These are phyloP conservation scores for Diacarnus erythraeanus DNA, from an alignment of 37 sponge, comb jelly and placozoan species.

Conservation along the genomic window DNA sequence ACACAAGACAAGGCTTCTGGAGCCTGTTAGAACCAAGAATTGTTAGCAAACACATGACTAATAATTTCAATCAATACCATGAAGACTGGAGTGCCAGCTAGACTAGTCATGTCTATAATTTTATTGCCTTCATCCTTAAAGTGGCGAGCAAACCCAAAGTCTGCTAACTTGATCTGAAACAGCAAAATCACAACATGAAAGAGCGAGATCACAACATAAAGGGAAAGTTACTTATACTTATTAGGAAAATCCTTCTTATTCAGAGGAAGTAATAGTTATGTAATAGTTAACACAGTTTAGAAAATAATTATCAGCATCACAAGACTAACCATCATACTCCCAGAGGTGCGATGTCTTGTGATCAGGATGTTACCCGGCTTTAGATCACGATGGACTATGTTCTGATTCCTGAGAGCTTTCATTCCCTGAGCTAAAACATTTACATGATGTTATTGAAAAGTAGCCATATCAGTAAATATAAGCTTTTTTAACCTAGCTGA, in stretches of 20 bases:
- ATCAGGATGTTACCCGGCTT: conserved; percentile 91
- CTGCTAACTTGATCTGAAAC: conserved; percentile 85
- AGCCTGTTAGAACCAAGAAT: conserved; percentile 62
- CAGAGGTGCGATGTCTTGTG: conserved; percentile 56
- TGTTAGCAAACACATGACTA: background rate
- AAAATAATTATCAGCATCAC: background rate
- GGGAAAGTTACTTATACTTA: no score
- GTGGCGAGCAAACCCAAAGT: conserved; percentile 92
- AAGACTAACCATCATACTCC: conserved; percentile 60
- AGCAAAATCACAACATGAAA: background rate
- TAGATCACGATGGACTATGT: conserved; percentile 88
- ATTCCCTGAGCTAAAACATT: conserved; percentile 70
- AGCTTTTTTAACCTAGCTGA: conserved; percentile 63
- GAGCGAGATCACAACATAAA: no score
- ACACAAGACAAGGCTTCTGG: conserved; percentile 93
- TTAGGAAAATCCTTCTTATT: no score
- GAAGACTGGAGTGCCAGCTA: conserved; percentile 97
- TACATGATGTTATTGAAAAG: background rate
- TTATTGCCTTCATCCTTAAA: conserved; percentile 76
- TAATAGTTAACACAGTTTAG: no score
- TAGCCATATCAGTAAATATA: background rate
- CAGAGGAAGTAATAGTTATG: no score
- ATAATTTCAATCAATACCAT: conserved; percentile 53
- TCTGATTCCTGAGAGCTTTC: conserved; percentile 68
- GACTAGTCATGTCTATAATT: conserved; percentile 75